phyloP scores from a whole-genome alignment of 2,797 vertebrate species.

The Sebastes nivosus region DNA sequence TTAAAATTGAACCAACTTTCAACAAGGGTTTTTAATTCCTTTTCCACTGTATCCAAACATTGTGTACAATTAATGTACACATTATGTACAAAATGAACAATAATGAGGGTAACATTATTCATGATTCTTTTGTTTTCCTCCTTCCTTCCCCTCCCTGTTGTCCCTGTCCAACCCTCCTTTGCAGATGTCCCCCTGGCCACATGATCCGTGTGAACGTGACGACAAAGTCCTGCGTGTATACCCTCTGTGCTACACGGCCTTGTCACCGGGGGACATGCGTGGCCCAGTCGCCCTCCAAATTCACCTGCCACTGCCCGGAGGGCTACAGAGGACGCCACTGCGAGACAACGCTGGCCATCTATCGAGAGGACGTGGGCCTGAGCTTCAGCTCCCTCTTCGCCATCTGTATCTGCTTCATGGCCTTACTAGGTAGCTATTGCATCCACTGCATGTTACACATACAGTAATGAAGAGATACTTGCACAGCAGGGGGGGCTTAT shows the following conservation, averaged over 20 bases:
- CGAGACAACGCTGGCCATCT: conserved; percentile 86
- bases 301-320: conserved; percentile 88
- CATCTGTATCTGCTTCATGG: conserved; percentile 92
- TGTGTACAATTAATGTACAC: too few relatives aligned
- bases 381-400: conserved; percentile 92
- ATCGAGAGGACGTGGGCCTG: conserved; percentile 87
- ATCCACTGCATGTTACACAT: conserved; percentile 59
- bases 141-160: neutral
- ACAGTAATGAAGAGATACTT: conserved; percentile 48
- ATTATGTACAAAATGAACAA: neutral
- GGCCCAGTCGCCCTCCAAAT: conserved; percentile 86
- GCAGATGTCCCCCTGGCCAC: conserved; percentile 89
- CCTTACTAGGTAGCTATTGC: conserved; percentile 86
- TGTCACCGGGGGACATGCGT: conserved; percentile 90
- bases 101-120: neutral
- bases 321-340: conserved; percentile 88
- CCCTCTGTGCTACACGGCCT: conserved; percentile 84
- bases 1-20: too few relatives aligned
- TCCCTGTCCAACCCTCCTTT: neutral
- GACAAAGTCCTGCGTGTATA: conserved; percentile 85
- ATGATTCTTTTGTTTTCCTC: neutral
- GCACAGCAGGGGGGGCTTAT: neutral
- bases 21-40: too few relatives aligned
- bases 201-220: conserved; percentile 86
- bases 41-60: neutral